A percentile compares a stretch with the other conserved stretches of the same genome.
These are phyloP conservation scores for Anser brachyrhynchus DNA, from an alignment of 2,113 vertebrate species.

Conservation along the genomic window DNA sequence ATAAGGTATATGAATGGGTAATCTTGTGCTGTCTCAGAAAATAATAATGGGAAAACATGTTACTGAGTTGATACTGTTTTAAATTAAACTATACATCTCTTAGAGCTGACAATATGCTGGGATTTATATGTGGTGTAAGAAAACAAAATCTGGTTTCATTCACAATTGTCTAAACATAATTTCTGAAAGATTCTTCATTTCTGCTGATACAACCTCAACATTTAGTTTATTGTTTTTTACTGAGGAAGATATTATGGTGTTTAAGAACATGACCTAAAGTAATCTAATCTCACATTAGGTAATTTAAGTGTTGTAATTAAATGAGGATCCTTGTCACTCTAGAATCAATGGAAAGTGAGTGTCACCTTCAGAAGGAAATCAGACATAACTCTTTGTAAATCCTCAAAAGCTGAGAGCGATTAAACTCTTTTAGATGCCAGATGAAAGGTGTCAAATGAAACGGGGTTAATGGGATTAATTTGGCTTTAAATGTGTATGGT, in stretches of 20 bases:
- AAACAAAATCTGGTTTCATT: conserved; percentile 10
- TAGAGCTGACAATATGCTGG: not conserved
- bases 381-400: not conserved
- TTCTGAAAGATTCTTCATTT: conserved; percentile 8
- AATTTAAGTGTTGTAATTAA: not conserved
- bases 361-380: not conserved
- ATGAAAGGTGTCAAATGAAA: not conserved
- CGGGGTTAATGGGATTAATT: not conserved
- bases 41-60: not conserved
- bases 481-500: not conserved
- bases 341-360: not conserved
- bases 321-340: not conserved
- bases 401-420: not conserved
- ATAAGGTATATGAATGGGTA: not conserved
- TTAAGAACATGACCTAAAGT: not conserved
- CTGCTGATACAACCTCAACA: not conserved
- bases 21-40: not conserved
- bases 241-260: not conserved
- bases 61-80: not conserved
- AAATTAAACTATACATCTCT: conserved; percentile 32
- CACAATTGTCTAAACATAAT: not conserved
- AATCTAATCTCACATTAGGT: not conserved
- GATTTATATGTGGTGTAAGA: not conserved
- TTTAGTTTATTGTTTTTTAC: not conserved
- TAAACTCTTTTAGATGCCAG: not conserved